Base-by-base conservation (phyloP, 2,888 invertebrate genomes). In the Lacanobia wlatinum region DNA sequence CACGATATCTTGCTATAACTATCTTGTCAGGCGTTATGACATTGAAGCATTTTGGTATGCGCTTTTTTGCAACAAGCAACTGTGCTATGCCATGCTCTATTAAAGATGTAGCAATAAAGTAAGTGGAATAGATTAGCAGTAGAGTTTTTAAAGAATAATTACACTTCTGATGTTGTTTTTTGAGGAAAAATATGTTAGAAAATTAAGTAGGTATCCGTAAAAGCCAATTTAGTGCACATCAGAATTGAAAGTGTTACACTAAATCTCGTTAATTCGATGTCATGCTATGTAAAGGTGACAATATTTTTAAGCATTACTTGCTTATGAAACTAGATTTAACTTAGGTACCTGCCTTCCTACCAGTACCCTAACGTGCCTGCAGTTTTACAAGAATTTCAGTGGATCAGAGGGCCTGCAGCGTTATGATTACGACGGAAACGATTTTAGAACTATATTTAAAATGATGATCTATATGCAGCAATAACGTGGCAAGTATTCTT, bases 1-100 rank as follows among this genome's bases (percentile, higher is more conserved):
- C 59, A 66, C 59, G 65, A 63, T 38, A 69, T 16, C 55, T 67
- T 80, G 80, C 84, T 61, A 56, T 50, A 56, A 56, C 21, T 43
- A 67, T 74, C 58, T 12, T 59, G 52, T 68, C 73, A 85, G 84
- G 84, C 84, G 85, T 69, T 77, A 66, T 52, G 53, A 73, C 58
- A 71, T 69, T 62, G 10, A 64, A 73, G 46, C 23, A 50, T 58
- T 68, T 40, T 66, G 59, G 50, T 28, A 72, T 63, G 70, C 65
- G 34, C 6, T 70, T 77, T 78, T 84, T 78, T 75, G 70, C 75
- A 70, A 65, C 43, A 8, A 9, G 18, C 53, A 71, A 79, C 79
- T 76, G 77, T 67, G 56, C 10, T 75, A 53, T 48, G 75, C 53
- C 40, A 70, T 60, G 83, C 83, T 82, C 85, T 84, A 84, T 69